phyloP scores from a whole-genome alignment of 2,797 vertebrate species.

The Pangasius djambal region DNA sequence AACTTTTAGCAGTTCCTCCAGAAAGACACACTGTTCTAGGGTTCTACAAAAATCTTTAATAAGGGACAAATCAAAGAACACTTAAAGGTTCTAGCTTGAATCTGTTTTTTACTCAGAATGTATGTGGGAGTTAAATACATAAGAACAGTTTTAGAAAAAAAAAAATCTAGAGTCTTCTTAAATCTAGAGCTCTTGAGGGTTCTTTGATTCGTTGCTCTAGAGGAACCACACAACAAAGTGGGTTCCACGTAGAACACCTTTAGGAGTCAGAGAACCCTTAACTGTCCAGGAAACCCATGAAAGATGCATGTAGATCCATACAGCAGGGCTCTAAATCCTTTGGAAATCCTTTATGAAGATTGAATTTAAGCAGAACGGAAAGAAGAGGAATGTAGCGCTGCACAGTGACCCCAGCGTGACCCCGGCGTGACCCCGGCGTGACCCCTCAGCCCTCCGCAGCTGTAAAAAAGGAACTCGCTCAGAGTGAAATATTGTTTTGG shows the following conservation, averaged over 20 bases:
- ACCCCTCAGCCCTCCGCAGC: not conserved
- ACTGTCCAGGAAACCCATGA: not conserved
- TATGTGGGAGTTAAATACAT: too few species aligned
- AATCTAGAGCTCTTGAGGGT: not conserved
- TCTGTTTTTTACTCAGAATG: too few species aligned
- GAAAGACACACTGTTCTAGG: not conserved
- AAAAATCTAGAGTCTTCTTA: too few species aligned
- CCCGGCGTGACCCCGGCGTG: not conserved
- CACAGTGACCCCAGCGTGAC: not conserved
- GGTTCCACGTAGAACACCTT: not conserved
- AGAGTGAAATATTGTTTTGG: conserved; percentile 3
- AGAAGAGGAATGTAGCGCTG: not conserved
- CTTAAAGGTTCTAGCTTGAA: not conserved
- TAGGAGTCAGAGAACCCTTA: not conserved
- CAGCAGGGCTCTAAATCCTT: not conserved
- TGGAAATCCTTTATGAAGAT: not conserved
- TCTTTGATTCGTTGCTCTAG: not conserved
- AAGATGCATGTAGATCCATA: not conserved
- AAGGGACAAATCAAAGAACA: not conserved
- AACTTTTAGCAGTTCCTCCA: not conserved
- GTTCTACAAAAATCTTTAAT: not conserved
- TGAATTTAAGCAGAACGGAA: not conserved
- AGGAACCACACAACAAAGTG: not conserved
- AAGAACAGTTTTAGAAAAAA: not conserved
- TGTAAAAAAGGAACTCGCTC: not conserved